Evolutionary conservation across 2,797 vertebrate genomes (phyloP), one percentile per base, ranked within the genome.

Genomic region (Pangasius krempfi): DNA sequence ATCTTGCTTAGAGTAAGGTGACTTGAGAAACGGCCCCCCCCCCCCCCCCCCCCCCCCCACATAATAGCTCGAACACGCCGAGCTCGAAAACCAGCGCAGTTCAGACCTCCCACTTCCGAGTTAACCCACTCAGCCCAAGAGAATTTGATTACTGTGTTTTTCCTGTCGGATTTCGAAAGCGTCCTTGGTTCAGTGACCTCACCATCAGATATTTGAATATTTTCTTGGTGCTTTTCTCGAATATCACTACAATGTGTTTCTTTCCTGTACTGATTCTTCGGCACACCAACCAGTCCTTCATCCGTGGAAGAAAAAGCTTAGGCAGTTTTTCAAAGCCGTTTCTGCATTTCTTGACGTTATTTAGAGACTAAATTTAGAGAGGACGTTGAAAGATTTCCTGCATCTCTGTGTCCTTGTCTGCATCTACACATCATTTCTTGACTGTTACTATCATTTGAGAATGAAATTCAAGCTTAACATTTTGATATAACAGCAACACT

Each of bases 151-250:
- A 85, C 5, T n/a, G 13, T 27, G n/a, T 75, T 60, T 60, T 60
- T 76, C n/a, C 16, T 60, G 56, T 30, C n/a, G 18, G 70, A 60
- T 56, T 75, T 20, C 40, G 16, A n/a, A 75, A 76, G 37, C 14
- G 0, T 44, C 58, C 20, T 66, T 27, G 20, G n/a, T 22, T 13
- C 60, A 52, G 10, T 52, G 44, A 86, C 12, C 22, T 2, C 30
- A 54, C 7, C 13, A 27, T 87, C 13, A 80, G 37, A 83, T 64
- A 64, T 83, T 44, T 83, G 37, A 82, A 62, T 27, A 27, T 62
- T 82, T 82, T 44, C 4, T 82, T 82, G 2, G 37, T 44, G 12
- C 22, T 62, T 40, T 44, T 30, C 12, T 82, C 5, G 37, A 44
- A 64, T n/a, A 9, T 58, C 37, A n/a, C 56, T 3, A 18, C 54